Base-by-base conservation (phyloP, 2,113 vertebrate species). In the Heterotilapia buettikoferi region DNA sequence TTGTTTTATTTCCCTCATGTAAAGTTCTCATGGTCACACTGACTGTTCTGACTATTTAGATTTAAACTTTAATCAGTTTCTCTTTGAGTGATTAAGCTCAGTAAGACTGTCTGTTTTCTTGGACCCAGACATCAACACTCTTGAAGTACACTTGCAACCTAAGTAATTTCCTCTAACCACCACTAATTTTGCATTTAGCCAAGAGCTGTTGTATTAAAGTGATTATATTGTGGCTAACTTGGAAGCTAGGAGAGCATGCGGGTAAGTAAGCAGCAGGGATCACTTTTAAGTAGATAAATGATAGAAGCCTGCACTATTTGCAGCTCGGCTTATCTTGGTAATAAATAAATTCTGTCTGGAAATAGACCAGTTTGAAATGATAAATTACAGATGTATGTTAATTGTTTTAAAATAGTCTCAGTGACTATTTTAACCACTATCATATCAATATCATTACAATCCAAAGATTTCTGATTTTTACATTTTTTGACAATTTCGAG, bases 171-270 rank as follows among this genome's bases (percentile, higher is more conserved):
- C 33, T 84, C 56, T 56, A 59, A 81, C 61, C 12, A 53, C 84
- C 63, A 83, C 63, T 87, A 79, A 71, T 76, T 29, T 50, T 87
- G 29, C 80, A 88, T 89, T 86, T 76, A 54, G 10, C 79, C 80
- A 61, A 82, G 54, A 92, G 73, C 40, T 73, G 56, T 52, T 84
- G 54, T 85, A 90, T 92, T 78, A 84, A 54, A 88, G 71, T 38
- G 88, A 87, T 82, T 88, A 91, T n/a, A 68, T 24, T 88, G 88
- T 81, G 73, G 18, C 45, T n/a, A 88, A 53, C n/a, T 56, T 90
- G 90, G 86, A 90, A 29, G n/a, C 36, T 9, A 19, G 33, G 80
- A 86, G 87, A 88, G 71, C 56, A 26, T 56, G 59, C 21, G 29
- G 53, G 86, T 56, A 45, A 84, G 52, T 80, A 61, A 86, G 71